Percentiles rank a stretch among this genome's conserved stretches.
Evolutionary conservation across 2,888 invertebrate species (phyloP).

Genomic region (Tiphia femorata): DNA sequence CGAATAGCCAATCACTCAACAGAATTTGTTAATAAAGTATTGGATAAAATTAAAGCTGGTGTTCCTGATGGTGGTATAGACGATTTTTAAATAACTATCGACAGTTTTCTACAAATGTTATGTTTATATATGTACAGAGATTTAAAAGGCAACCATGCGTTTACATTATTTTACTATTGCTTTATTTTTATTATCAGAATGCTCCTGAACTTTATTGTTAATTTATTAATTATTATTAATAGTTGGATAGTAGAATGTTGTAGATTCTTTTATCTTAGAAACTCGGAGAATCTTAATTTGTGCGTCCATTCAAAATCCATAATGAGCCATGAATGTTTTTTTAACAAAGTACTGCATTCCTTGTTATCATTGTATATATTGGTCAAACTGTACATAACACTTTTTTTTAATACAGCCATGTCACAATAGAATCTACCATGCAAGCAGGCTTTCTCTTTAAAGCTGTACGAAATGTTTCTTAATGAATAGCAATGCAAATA

Average conservation of each 20-base stretch:
- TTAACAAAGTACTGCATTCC: constrained; percentile 19
- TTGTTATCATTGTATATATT: constrained; percentile 13
- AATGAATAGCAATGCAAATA: background rate
- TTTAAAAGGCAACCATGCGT: constrained; percentile 38
- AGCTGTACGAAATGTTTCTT: background rate
- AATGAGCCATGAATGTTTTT: constrained; percentile 1
- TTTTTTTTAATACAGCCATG: constrained; percentile 10
- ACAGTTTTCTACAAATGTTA: constrained; percentile 26
- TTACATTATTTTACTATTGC: constrained; percentile 28
- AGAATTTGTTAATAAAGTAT: constrained; percentile 92
- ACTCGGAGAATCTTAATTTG: constrained; percentile 31
- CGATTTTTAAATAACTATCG: constrained; percentile 72
- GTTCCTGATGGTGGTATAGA: constrained; percentile 83
- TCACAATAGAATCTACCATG: background rate
- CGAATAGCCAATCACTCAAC: constrained; percentile 93
- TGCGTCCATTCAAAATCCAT: constrained; percentile 10
- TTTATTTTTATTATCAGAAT: constrained; percentile 13
- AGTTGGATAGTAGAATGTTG: constrained; percentile 41
- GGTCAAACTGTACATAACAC: constrained; percentile 19
- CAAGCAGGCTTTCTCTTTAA: background rate
- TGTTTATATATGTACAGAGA: constrained; percentile 42
- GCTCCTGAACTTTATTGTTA: constrained; percentile 35
- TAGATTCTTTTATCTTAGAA: constrained; percentile 47
- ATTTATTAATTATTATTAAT: constrained; percentile 49
- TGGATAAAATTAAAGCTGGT: constrained; percentile 88